A percentile compares a stretch with the other conserved stretches of the same genome.
Conservation (phyloP, 2,113 vertebrate species). For the human (Homo sapiens) region DNA sequence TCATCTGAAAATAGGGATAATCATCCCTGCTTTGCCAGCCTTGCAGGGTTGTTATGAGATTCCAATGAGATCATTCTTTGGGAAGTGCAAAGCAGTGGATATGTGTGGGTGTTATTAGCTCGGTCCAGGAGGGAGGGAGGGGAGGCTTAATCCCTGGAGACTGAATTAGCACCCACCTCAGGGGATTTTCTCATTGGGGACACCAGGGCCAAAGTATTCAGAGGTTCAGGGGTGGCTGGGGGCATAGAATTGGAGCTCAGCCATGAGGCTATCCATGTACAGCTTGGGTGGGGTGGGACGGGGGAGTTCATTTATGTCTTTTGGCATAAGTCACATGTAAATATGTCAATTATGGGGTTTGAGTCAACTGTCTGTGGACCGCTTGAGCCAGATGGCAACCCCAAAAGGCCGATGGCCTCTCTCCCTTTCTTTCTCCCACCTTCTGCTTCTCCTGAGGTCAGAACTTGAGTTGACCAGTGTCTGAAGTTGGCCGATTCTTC, state of each 20-base stretch:
- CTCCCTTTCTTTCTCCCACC: slow-evolving; percentile 1
- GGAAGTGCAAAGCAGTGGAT: neutral
- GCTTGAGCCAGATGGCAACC: slow-evolving; percentile 37
- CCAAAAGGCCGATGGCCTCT: neutral
- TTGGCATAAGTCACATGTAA: slow-evolving; percentile 25
- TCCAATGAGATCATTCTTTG: slow-evolving; percentile 55
- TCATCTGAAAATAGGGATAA: slow-evolving; percentile 37
- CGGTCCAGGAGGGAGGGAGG: neutral
- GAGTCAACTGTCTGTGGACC: slow-evolving; percentile 36
- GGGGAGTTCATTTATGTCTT: neutral
- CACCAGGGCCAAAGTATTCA: neutral
- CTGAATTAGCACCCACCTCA: neutral
- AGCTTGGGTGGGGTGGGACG: neutral
- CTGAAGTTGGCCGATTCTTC: neutral
- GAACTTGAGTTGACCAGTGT: neutral
- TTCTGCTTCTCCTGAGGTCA: neutral
- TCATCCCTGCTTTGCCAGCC: neutral
- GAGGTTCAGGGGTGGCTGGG: neutral
- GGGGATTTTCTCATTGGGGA: neutral
- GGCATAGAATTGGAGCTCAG: slow-evolving; percentile 10
- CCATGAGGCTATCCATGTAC: neutral
- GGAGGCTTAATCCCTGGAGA: neutral
- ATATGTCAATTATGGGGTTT: slow-evolving; percentile 27
- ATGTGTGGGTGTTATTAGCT: slow-evolving; percentile 18
- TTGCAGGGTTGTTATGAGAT: slow-evolving; percentile 12